Evolutionary conservation across 2,113 vertebrate genomes (phyloP).

Genomic region (Probosciger aterrimus): DNA sequence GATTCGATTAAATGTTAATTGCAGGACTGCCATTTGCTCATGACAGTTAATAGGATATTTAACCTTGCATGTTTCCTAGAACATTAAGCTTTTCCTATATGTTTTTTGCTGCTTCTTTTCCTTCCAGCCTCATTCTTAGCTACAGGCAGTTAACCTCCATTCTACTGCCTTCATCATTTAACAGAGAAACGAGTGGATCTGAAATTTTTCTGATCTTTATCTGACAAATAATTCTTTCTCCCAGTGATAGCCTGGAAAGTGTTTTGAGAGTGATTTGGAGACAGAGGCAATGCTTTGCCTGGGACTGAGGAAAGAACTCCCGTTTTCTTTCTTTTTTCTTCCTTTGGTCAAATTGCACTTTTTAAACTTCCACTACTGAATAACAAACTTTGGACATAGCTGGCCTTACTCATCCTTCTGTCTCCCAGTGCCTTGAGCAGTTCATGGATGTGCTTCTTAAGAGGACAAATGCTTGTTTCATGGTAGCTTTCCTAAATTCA

Average conservation of each 20-base stretch:
- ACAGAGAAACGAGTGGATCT: neutral
- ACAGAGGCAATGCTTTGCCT: neutral
- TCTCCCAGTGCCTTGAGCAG: neutral
- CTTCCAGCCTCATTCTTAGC: neutral
- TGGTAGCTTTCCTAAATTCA: neutral
- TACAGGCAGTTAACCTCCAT: neutral
- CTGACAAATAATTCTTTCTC: slow-evolving; percentile 4
- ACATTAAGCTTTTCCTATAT: neutral
- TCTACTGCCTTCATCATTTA: neutral
- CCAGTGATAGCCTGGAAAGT: neutral
- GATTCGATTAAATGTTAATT: slow-evolving; percentile 32
- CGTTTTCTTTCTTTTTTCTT: neutral
- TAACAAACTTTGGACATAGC: neutral
- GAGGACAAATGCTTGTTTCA: neutral
- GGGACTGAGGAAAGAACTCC: neutral
- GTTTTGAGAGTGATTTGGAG: neutral
- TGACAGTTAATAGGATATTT: neutral
- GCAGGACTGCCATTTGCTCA: neutral
- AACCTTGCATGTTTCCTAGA: neutral
- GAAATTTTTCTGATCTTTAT: neutral
- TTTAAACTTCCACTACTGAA: neutral
- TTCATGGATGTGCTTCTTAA: neutral
- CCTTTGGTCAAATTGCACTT: neutral
- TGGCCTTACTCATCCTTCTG: neutral
- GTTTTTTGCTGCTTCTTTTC: neutral